These are phyloP conservation scores for Oophaga pumilio DNA, from an alignment of 2,113 vertebrate species.

Conservation along the genomic window DNA sequence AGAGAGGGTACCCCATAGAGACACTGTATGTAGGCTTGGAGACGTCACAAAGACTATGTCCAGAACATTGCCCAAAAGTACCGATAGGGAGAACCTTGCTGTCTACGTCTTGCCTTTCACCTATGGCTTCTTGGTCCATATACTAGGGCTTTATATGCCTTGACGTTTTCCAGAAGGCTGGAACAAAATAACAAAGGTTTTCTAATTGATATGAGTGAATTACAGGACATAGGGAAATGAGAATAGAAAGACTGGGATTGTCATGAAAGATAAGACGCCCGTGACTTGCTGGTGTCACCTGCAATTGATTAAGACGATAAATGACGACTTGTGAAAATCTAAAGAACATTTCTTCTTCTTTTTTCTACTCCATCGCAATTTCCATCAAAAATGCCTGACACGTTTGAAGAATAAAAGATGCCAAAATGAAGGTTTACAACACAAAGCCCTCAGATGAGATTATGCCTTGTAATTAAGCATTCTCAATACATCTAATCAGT, in stretches of 20 bases:
- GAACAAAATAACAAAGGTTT: not conserved
- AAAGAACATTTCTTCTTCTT: conserved; percentile 10
- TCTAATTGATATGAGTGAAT: conserved; percentile 14
- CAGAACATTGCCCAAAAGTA: too few species aligned
- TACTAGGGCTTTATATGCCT: not conserved
- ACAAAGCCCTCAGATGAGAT: conserved; percentile 38
- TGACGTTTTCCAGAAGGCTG: not conserved
- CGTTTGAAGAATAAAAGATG: conserved; percentile 35
- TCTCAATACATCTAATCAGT: conserved; percentile 47
- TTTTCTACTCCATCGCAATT: conserved; percentile 8
- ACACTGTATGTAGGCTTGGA: too few species aligned
- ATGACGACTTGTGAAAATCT: conserved; percentile 28
- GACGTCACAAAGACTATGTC: too few species aligned
- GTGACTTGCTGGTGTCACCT: not conserved
- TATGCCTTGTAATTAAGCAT: not conserved
- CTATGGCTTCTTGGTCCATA: not conserved
- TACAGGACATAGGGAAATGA: not conserved
- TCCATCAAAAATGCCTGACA: conserved; percentile 39
- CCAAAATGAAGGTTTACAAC: conserved; percentile 47
- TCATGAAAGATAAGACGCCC: not conserved
- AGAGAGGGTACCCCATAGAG: too few species aligned
- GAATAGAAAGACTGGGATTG: conserved; percentile 6
- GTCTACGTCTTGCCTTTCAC: too few species aligned
- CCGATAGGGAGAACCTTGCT: too few species aligned
- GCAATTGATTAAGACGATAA: conserved; percentile 29